Percentiles rank a stretch among this genome's conserved stretches.
Evolutionary conservation across 2,797 vertebrate species (phyloP).

Genomic region (Hylomyscus alleni): DNA sequence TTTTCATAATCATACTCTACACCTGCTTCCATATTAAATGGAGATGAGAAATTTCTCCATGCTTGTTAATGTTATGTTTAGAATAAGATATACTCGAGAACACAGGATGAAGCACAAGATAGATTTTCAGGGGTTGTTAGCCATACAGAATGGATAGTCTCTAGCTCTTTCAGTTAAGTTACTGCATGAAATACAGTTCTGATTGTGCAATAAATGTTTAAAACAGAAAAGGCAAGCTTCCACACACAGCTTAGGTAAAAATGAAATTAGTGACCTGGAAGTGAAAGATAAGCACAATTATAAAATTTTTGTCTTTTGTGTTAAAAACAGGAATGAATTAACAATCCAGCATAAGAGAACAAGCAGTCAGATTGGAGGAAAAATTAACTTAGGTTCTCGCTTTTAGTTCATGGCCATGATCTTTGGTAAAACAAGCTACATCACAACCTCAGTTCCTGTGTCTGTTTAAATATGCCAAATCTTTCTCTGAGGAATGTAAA

Average conservation of each 20-base stretch:
- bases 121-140: not conserved
- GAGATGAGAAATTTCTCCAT: not conserved
- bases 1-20: constrained; percentile 55
- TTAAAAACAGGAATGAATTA: constrained; percentile 15
- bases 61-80: constrained; percentile 32
- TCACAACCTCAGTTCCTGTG: constrained; percentile 5
- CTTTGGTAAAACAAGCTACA: constrained; percentile 8
- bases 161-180: not conserved
- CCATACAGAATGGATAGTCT: not conserved
- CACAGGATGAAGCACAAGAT: not conserved
- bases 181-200: constrained; percentile 42
- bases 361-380: not conserved
- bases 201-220: constrained; percentile 57
- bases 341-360: not conserved
- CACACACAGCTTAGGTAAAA: constrained; percentile 50
- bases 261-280: not conserved
- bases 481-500: not conserved
- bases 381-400: not conserved
- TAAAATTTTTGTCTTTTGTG: not conserved
- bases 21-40: not conserved
- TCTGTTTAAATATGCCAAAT: not conserved
- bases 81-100: not conserved
- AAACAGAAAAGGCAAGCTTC: constrained; percentile 4
- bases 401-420: constrained; percentile 13
- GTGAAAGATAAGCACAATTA: constrained; percentile 37